phyloP scores from a whole-genome alignment of 2,888 invertebrate genomes.

The Hydropsyche betteni region DNA sequence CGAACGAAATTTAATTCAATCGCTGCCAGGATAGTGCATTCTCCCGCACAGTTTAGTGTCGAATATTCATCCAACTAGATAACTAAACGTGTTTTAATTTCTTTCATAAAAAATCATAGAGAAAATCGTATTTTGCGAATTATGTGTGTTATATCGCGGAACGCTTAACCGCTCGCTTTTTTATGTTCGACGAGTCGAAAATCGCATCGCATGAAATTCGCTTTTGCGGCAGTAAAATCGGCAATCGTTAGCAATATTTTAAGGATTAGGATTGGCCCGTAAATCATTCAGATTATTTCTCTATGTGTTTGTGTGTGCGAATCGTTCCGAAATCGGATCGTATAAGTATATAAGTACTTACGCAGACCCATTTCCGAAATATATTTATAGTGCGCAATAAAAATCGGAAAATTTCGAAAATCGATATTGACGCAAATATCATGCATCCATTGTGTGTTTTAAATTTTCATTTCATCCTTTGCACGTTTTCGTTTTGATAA shows the following conservation, averaged over 20 bases:
- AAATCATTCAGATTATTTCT: slow-evolving; percentile 16
- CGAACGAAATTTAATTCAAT: slow-evolving; percentile 19
- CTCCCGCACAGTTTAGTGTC: background rate
- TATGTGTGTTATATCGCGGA: background rate
- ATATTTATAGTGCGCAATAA: background rate
- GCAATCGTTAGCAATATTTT: slow-evolving; percentile 25
- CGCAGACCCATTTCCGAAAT: too few relatives aligned
- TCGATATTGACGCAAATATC: too few relatives aligned
- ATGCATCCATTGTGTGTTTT: background rate
- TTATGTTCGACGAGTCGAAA: background rate
- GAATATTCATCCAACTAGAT: too few relatives aligned
- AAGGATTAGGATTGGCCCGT: slow-evolving; percentile 8
- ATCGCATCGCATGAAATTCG: slow-evolving; percentile 10
- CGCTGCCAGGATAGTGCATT: background rate
- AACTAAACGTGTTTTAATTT: background rate
- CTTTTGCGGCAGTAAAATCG: slow-evolving; percentile 7
- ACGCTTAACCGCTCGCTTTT: background rate
- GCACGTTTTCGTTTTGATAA: too few relatives aligned
- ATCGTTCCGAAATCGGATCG: too few relatives aligned
- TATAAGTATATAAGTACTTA: too few relatives aligned
- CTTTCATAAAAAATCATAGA: background rate
- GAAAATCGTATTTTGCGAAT: background rate
- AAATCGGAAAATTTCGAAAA: too few relatives aligned
- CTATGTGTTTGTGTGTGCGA: background rate
- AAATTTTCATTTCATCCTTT: background rate